These are phyloP conservation scores for Riparia riparia DNA, from an alignment of 2,113 vertebrate species.

Conservation along the genomic window DNA sequence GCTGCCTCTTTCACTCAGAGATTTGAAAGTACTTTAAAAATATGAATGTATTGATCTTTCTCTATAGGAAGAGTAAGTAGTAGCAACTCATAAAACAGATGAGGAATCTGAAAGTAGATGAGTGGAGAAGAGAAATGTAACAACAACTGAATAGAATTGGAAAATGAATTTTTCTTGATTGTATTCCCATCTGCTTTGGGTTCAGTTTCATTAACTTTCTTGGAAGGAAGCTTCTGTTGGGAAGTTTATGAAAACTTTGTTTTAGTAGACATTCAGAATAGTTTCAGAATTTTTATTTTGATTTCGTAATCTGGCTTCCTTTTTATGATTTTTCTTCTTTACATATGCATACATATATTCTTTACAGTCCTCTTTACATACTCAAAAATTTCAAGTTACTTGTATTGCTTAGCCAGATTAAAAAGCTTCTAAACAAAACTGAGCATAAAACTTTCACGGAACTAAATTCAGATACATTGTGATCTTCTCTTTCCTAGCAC, in stretches of 20 bases:
- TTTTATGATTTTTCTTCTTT: neutral
- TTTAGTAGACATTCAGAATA: neutral
- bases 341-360: neutral
- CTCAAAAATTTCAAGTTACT: neutral
- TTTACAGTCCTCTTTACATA: neutral
- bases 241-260: neutral
- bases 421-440: neutral
- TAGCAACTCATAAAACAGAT: conserved; percentile 39
- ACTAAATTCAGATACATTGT: neutral
- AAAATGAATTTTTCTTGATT: conserved; percentile 61
- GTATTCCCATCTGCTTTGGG: conserved; percentile 57
- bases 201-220: conserved; percentile 55
- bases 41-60: conserved; percentile 68
- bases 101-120: conserved; percentile 36
- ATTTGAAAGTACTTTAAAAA: conserved; percentile 63
- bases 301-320: neutral
- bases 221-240: conserved; percentile 15
- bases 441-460: neutral
- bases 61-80: neutral
- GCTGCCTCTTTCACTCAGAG: conserved; percentile 29
- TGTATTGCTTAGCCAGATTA: neutral
- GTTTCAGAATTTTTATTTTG: neutral
- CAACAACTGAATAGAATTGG: conserved; percentile 33
- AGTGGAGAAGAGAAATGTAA: neutral
- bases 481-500: neutral